Evolutionary conservation across 30 jellyfish, hydroid and myxozoan genomes (phyloP).

Genomic region (Hydractinia symbiolongicarpus): DNA sequence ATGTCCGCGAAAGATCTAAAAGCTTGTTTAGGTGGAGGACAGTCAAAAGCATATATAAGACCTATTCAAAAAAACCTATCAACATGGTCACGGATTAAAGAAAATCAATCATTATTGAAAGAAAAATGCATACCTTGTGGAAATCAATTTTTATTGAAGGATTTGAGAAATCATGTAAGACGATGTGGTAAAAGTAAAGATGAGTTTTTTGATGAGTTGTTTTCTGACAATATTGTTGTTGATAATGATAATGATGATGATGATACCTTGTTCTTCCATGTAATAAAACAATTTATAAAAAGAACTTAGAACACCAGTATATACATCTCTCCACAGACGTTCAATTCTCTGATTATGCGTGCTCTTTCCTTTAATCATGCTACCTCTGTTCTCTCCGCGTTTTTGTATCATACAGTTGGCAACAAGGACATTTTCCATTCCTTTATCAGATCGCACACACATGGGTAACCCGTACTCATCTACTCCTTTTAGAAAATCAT

Average conservation of each 20-base stretch:
- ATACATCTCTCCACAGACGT: conserved; percentile 41
- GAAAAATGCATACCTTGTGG: conserved; percentile 7
- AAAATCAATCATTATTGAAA: neutral
- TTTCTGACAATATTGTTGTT: neutral
- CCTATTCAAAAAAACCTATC: conserved; percentile 23
- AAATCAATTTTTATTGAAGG: neutral
- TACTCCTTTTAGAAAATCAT: conserved; percentile 23
- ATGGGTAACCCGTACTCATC: conserved; percentile 48
- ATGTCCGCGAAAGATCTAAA: conserved; percentile 11
- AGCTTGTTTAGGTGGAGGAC: neutral
- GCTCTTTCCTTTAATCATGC: conserved; percentile 55
- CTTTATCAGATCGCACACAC: conserved; percentile 52
- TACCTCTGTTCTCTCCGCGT: conserved; percentile 42
- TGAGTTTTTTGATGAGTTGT: conserved; percentile 21
- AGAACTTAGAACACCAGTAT: conserved; percentile 15
- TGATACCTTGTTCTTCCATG: conserved; percentile 38
- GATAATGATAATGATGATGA: too few species aligned
- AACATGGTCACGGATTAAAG: neutral
- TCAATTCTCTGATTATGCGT: conserved; percentile 48
- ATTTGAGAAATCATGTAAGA: too few species aligned
- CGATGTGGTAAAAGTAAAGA: neutral
- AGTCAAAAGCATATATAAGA: neutral
- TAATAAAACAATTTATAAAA: conserved; percentile 26
- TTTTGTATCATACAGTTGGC: conserved; percentile 38
- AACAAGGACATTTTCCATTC: conserved; percentile 38